Evolutionary conservation across 2,113 vertebrate genomes (phyloP).

Genomic region (Stictonetta naevosa): DNA sequence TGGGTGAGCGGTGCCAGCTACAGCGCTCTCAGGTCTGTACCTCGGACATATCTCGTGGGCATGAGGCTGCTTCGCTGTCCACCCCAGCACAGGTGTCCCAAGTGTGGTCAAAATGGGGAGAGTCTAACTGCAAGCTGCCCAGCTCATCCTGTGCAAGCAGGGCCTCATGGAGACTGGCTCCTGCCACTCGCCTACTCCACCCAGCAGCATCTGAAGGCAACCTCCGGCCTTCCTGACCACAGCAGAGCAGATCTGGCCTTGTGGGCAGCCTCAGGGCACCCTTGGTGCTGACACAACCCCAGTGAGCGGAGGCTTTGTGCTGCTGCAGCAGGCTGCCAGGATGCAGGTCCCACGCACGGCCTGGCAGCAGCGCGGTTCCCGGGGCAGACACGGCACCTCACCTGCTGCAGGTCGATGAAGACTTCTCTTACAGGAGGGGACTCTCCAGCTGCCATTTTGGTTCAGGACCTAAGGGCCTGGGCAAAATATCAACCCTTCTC

Average conservation of each 20-base stretch:
- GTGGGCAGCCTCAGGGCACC: background rate
- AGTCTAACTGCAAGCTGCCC: background rate
- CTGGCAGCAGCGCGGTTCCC: rapidly evolving
- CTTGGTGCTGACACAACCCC: background rate
- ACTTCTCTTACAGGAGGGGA: constrained; percentile 82
- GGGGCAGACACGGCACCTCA: constrained; percentile 42
- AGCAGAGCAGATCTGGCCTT: background rate
- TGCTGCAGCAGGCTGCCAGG: background rate
- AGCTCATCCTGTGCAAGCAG: background rate
- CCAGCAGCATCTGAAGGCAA: rapidly evolving
- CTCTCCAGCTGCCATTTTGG: constrained; percentile 89
- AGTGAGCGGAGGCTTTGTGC: rapidly evolving
- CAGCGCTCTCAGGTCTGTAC: no score
- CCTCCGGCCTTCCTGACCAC: background rate
- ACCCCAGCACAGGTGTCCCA: background rate
- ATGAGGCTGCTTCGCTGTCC: background rate
- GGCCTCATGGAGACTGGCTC: background rate
- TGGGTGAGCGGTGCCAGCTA: no score
- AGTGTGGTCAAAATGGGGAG: background rate
- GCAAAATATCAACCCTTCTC: constrained; percentile 89
- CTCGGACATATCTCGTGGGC: background rate
- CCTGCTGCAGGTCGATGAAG: constrained; percentile 85
- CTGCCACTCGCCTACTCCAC: background rate
- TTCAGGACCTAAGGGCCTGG: constrained; percentile 70
- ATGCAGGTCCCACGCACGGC: rapidly evolving